Percentiles rank a stretch among this genome's conserved stretches.
These are phyloP conservation scores for Coreius guichenoti DNA, from an alignment of 2,797 vertebrate species.

Conservation along the genomic window DNA sequence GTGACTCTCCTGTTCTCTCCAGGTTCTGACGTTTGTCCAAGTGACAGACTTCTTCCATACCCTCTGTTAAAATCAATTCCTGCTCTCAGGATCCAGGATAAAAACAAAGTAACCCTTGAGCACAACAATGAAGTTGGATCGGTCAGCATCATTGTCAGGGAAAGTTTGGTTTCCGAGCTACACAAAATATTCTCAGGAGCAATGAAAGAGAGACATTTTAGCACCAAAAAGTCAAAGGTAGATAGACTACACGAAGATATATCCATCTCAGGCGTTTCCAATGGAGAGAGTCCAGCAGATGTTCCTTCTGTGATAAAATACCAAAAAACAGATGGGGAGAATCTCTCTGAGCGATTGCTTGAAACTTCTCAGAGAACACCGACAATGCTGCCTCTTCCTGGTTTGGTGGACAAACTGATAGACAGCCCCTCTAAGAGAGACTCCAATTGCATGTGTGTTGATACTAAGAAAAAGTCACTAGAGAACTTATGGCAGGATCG, in stretches of 20 bases:
- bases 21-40: background rate
- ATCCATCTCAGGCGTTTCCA: background rate
- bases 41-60: background rate
- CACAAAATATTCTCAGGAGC: conserved; percentile 6
- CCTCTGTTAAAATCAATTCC: conserved; percentile 10
- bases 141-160: too few species aligned
- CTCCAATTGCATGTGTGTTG: background rate
- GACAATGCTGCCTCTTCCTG: background rate
- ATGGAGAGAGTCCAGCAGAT: background rate
- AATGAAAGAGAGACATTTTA: background rate
- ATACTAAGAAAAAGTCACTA: background rate
- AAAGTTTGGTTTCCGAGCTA: conserved; percentile 40
- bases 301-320: background rate
- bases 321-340: background rate
- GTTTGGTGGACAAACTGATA: conserved; percentile 7
- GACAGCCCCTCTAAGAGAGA: background rate
- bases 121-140: conserved; percentile 7
- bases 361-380: background rate
- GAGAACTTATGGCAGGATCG: conserved; percentile 55
- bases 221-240: conserved; percentile 3
- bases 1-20: background rate
- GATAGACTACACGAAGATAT: background rate
- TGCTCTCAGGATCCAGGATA: background rate
- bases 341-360: background rate
- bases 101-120: conserved; percentile 15